phyloP scores from a whole-genome alignment of 2,113 vertebrate genomes.

The Scortum barcoo region DNA sequence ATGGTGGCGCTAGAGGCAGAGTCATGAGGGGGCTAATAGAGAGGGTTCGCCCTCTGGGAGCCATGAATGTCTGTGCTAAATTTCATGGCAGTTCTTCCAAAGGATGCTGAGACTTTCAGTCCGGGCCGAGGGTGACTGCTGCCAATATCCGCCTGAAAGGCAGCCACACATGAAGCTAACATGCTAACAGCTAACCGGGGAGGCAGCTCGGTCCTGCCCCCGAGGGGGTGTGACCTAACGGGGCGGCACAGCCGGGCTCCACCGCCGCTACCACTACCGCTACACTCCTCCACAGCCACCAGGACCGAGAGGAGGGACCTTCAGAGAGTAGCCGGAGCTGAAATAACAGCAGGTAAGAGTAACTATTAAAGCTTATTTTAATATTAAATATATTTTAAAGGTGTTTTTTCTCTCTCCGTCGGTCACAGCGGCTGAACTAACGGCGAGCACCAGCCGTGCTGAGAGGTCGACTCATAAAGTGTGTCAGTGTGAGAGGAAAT shows the following conservation, averaged over 20 bases:
- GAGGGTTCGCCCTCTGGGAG: no score
- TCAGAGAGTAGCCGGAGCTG: neutral
- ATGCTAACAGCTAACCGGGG: neutral
- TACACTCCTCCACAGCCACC: neutral
- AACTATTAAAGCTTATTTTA: no score
- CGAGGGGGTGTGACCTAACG: slow-evolving; percentile 63
- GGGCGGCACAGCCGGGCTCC: neutral
- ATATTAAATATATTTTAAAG: no score
- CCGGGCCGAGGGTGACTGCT: no score
- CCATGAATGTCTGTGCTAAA: no score
- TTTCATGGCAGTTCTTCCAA: no score
- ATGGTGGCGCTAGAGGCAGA: no score
- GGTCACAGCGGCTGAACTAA: neutral
- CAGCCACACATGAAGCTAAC: no score
- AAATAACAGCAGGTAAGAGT: slow-evolving; percentile 61
- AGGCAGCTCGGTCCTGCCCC: slow-evolving; percentile 7
- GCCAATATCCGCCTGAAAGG: no score
- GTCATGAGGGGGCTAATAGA: no score
- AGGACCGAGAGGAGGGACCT: neutral
- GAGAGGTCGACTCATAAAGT: neutral
- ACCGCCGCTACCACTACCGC: neutral
- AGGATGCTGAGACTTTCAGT: no score
- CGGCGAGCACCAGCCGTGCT: neutral
- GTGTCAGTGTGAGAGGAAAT: no score
- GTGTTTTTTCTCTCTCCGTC: neutral